These are phyloP conservation scores for Vanessa atalanta DNA, from an alignment of 1,140 invertebrate species.

Conservation along the genomic window DNA sequence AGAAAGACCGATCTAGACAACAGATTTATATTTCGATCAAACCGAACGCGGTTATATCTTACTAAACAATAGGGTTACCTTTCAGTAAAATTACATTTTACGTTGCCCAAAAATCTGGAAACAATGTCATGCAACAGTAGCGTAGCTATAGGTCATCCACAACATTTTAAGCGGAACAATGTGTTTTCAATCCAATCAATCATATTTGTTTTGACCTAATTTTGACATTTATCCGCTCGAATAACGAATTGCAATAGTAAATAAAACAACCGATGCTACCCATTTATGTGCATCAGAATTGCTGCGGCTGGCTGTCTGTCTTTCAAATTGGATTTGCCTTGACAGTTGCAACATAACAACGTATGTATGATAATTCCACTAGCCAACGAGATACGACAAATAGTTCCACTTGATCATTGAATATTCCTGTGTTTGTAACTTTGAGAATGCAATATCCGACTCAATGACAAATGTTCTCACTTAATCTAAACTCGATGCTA, in stretches of 20 bases:
- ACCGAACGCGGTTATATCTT: too few species aligned
- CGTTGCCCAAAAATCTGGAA: too few species aligned
- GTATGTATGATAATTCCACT: constrained; percentile 3
- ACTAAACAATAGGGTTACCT: too few species aligned
- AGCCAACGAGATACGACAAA: background rate
- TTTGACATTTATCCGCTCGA: background rate
- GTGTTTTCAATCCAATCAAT: too few species aligned
- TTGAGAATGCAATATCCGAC: constrained; percentile 18
- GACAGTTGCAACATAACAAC: constrained; percentile 4
- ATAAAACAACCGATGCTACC: background rate
- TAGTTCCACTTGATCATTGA: constrained; percentile 10
- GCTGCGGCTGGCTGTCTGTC: constrained; percentile 10
- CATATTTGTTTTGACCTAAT: background rate
- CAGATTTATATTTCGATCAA: too few species aligned
- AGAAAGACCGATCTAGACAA: too few species aligned
- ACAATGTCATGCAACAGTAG: too few species aligned
- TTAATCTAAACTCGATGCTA: constrained; percentile 15
- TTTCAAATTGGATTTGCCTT: constrained; percentile 14
- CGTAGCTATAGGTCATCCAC: too few species aligned
- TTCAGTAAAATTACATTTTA: too few species aligned
- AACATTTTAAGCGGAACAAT: too few species aligned
- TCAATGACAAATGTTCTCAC: constrained; percentile 4
- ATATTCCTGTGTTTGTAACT: constrained; percentile 11
- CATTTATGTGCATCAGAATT: constrained; percentile 6
- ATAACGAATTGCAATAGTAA: constrained; percentile 5